Evolutionary conservation across 2,888 invertebrate genomes (phyloP).

Genomic region (Cataglyphis albicans): DNA sequence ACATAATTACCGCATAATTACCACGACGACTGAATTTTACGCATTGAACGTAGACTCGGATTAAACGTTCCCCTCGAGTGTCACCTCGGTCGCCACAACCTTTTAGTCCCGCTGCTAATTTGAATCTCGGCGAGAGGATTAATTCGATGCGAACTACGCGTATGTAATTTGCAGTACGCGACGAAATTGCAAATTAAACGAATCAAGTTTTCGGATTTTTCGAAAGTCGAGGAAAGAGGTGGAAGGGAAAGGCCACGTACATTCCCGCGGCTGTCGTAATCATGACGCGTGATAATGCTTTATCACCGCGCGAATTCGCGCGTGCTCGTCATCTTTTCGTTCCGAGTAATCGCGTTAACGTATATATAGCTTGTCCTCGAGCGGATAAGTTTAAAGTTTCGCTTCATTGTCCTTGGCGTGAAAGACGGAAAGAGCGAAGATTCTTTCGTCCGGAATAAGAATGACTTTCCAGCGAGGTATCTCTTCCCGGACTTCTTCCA

Average conservation of each 20-base stretch:
- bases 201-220: constrained; percentile 34
- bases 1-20: constrained; percentile 61
- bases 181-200: constrained; percentile 48
- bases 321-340: constrained; percentile 4
- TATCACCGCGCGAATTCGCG: constrained; percentile 2
- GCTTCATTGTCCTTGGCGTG: constrained; percentile 42
- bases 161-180: constrained; percentile 45
- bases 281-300: constrained; percentile 25
- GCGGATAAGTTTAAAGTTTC: constrained; percentile 38
- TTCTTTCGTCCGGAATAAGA: constrained; percentile 53
- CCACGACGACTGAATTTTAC: constrained; percentile 53
- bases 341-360: constrained; percentile 47
- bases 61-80: constrained; percentile 40
- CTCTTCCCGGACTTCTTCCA: constrained; percentile 18
- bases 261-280: constrained; percentile 5
- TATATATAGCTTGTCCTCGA: constrained; percentile 16
- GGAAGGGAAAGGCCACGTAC: not conserved
- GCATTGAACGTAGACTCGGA: constrained; percentile 53
- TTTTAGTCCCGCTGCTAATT: constrained; percentile 36
- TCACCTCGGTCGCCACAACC: not conserved
- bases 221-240: not conserved
- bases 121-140: constrained; percentile 39
- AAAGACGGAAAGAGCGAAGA: constrained; percentile 29
- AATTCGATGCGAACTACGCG: constrained; percentile 24
- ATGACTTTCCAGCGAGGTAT: constrained; percentile 31